Evolutionary conservation across 37 sponge, comb jelly and placozoan genomes (phyloP).

Genomic region (Haliclona indistincta): DNA sequence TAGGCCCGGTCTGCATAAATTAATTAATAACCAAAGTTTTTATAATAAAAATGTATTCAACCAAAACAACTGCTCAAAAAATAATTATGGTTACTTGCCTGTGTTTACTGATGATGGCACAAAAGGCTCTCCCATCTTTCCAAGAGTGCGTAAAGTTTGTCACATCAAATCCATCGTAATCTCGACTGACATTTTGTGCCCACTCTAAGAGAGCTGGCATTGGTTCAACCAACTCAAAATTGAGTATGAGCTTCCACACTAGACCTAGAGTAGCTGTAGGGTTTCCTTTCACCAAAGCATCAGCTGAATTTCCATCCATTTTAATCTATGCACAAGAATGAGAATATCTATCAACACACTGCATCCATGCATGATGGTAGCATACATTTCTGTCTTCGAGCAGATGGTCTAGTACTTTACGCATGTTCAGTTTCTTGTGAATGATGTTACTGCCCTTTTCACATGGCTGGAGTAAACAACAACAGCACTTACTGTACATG

Average conservation of each 20-base stretch:
- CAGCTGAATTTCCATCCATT: conserved; percentile 40
- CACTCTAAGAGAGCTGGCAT: conserved; percentile 67
- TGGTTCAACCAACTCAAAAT: conserved; percentile 68
- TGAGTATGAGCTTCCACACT: conserved; percentile 83
- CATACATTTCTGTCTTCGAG: no score
- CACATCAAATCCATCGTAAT: conserved; percentile 72
- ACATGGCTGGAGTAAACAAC: no score
- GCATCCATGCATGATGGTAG: no score
- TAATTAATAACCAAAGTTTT: no score
- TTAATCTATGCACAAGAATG: not conserved
- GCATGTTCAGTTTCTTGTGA: no score
- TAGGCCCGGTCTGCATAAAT: conserved; percentile 87
- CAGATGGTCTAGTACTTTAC: no score
- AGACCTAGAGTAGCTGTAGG: conserved; percentile 83
- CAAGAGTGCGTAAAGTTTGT: conserved; percentile 78
- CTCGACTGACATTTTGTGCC: conserved; percentile 67
- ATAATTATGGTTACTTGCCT: no score
- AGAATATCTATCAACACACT: no score
- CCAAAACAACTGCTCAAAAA: no score
- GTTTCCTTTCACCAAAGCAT: conserved; percentile 85
- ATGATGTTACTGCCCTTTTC: no score
- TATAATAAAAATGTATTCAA: no score
- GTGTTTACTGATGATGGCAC: conserved; percentile 86
- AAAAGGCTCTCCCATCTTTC: conserved; percentile 81
- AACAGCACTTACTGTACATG: no score